Conservation (phyloP, 2,888 invertebrate genomes). For the Dicyrtoma fusca region DNA sequence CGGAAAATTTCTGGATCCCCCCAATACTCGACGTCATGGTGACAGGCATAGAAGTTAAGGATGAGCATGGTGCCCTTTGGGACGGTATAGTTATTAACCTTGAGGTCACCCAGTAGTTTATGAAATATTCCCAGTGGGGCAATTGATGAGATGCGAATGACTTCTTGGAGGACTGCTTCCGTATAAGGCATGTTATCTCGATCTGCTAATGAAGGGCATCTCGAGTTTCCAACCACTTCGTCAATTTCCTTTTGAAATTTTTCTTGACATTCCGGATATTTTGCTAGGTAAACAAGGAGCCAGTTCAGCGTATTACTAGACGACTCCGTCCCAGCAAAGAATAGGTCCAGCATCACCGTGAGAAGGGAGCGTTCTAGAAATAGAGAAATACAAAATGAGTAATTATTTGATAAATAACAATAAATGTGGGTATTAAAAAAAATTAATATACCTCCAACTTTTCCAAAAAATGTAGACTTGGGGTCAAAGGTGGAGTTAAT, state of each 20-base stretch:
- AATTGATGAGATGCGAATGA: conserved; percentile 42
- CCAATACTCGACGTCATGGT: conserved; percentile 49
- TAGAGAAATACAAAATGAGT: background rate
- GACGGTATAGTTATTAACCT: conserved; percentile 44
- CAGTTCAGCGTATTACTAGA: conserved; percentile 46
- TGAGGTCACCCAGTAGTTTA: conserved; percentile 32
- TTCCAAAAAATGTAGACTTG: conserved; percentile 42
- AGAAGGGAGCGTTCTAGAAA: conserved; percentile 32
- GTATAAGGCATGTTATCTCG: conserved; percentile 48
- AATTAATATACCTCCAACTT: conserved; percentile 38
- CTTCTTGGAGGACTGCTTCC: conserved; percentile 49
- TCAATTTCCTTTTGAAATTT: conserved; percentile 48
- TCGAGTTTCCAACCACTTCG: conserved; percentile 40
- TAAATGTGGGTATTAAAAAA: background rate
- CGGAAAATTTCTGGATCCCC: conserved; percentile 50
- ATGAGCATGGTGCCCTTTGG: conserved; percentile 50
- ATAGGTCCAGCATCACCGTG: conserved; percentile 42
- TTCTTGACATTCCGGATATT: conserved; percentile 43
- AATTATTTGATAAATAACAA: conserved; percentile 2
- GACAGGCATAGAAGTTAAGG: conserved; percentile 44
- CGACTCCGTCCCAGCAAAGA: conserved; percentile 46
- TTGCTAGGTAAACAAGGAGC: conserved; percentile 43
- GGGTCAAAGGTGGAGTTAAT: conserved; percentile 42
- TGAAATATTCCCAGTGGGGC: conserved; percentile 50
- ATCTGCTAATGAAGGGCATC: conserved; percentile 41